Evolutionary conservation across 2,113 vertebrate genomes (phyloP), one percentile per base, ranked within the genome.

Genomic region (Sceloporus tristichus): DNA sequence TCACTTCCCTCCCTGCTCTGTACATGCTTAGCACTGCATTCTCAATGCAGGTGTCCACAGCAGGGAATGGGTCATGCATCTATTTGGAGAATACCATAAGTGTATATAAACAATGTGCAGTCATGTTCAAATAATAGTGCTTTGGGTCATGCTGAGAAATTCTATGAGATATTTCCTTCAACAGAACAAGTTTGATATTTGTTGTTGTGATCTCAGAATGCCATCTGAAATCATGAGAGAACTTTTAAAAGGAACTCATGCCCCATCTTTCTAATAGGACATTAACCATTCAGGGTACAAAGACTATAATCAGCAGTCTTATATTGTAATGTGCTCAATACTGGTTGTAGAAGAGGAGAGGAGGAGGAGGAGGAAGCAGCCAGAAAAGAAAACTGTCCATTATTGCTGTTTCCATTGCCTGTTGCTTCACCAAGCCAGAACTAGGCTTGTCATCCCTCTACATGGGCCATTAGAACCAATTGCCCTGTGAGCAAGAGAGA

Each of bases 11-110:
- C 38, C 21, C 62, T 88, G 77, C n/a, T 56, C 81, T 29, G 40
- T 38, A 23, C 16, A 65, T 79, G 85, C 29, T 86, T 86, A 83
- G 89, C 75, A 86, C 82, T 86, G 85, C 89, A 87, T 83, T 90
- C 85, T 76, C 81, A 87, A 34, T 38, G 89, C 89, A 90, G 85
- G 80, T 90, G 88, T 71, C 74, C 89, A 13, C 85, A 87, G 89
- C 82, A 85, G 82, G 89, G n/a, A 75, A 71, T 40, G 80, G 89
- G 86, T 76, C 77, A 70, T 82, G 74, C 53, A 76, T 66, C 68
- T 81, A 38, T 85, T 82, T 62, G 62, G 62, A 82, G 78, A 70
- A 42, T 48, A 42, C 29, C 4, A 40, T 68, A 76, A 84, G 87
- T 84, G 42, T 70, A 84, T 78, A 56, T 29, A 90, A 77, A 82